A percentile compares a stretch with the other conserved stretches of the same genome.
These are phyloP conservation scores for Xanthia icteritia DNA, from an alignment of 2,888 invertebrate species.

Conservation along the genomic window DNA sequence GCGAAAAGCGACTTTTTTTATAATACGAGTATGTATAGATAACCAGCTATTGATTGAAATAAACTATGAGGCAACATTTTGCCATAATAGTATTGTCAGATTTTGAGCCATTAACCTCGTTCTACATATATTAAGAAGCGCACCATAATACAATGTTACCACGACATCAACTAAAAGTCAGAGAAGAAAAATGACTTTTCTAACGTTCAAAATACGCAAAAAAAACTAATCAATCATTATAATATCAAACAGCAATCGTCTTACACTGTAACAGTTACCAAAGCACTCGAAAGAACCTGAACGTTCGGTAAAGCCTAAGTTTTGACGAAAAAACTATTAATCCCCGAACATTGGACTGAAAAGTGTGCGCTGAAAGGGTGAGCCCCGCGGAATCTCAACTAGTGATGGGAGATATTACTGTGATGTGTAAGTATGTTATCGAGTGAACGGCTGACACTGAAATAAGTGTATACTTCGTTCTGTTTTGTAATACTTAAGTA, in stretches of 20 bases:
- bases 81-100: too few species aligned
- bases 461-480: not conserved
- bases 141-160: too few species aligned
- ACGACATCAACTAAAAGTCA: not conserved
- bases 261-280: conserved; percentile 35
- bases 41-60: too few species aligned
- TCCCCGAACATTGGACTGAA: conserved; percentile 55
- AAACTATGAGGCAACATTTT: too few species aligned
- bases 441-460: not conserved
- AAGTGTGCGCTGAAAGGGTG: conserved; percentile 59
- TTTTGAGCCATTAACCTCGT: too few species aligned
- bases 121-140: too few species aligned
- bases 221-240: not conserved
- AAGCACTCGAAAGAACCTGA: conserved; percentile 30
- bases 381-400: conserved; percentile 27
- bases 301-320: conserved; percentile 31
- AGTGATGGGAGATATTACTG: conserved; percentile 37
- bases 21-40: too few species aligned
- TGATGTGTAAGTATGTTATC: not conserved
- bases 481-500: too few species aligned
- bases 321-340: conserved; percentile 59
- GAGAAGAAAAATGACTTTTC: not conserved
- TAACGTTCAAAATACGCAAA: not conserved
- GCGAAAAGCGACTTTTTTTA: too few species aligned
- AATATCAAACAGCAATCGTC: not conserved